Evolutionary conservation across 2,113 vertebrate genomes (phyloP).

Genomic region (Motacilla alba): DNA sequence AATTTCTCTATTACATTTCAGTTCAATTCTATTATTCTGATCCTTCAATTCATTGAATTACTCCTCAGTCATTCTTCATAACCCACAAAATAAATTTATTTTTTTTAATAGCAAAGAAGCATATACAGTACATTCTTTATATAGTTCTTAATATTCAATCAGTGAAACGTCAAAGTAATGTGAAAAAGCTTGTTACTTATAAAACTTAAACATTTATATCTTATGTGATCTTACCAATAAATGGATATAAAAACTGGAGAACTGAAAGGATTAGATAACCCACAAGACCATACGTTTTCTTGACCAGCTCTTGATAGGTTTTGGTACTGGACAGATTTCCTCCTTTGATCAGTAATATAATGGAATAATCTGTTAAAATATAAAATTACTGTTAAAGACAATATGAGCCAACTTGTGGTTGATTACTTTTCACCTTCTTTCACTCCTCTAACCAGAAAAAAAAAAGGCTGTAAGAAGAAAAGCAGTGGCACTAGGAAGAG

Average conservation of each 20-base stretch:
- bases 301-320: constrained; percentile 91
- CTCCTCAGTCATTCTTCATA: background rate
- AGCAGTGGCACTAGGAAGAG: background rate
- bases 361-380: constrained; percentile 87
- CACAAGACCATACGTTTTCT: constrained; percentile 83
- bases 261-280: constrained; percentile 87
- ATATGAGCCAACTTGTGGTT: background rate
- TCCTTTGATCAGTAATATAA: constrained; percentile 90
- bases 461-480: background rate
- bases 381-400: background rate
- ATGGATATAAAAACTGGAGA: constrained; percentile 95
- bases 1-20: background rate
- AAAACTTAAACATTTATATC: background rate
- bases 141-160: background rate
- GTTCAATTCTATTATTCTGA: background rate
- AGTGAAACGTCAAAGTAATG: background rate
- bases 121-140: background rate
- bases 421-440: background rate
- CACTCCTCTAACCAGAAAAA: background rate
- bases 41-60: background rate
- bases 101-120: background rate
- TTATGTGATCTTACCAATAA: constrained; percentile 83
- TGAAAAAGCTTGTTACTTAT: background rate
- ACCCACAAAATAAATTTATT: background rate
- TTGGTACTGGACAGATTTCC: constrained; percentile 84